Evolutionary conservation across 1,140 invertebrate genomes (phyloP), one percentile per base, ranked within the genome.

Genomic region (Polypedilum pembai): DNA sequence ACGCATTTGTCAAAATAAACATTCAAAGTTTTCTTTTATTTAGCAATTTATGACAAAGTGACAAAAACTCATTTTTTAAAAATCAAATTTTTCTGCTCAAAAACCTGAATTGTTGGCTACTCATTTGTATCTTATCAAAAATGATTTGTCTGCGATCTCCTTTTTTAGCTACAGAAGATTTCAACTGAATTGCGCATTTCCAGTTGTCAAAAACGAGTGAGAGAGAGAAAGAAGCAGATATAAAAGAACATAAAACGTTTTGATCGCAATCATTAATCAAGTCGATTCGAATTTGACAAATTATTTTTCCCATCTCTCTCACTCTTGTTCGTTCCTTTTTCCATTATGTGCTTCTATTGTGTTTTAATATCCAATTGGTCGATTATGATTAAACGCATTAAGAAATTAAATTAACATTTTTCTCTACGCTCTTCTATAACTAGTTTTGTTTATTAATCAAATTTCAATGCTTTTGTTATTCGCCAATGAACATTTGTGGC

Each of bases 231-330:
- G 24, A 33, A 33, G 24, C 24, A 33, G 24, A 33, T 33, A 33
- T 33, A 18, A 8, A 18, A 20, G 65, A 20, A 69, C 65, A 69
- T 69, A 69, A 69, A 69, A 69, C 65, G 65, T 69, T 69, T 69
- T 69, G 65, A 69, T 69, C 65, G 20, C 65, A 69, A 69, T 69
- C 65, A 69, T 69, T 69, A 69, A 69, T 69, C 65, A 69, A 69
- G 8, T 69, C 8, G 65, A 69, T 69, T 69, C 7, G 65, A 69
- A 69, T 21, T 69, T 69, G 65, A 69, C 65, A 69, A 69, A 69
- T 69, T 69, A 69, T 69, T 69, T 69, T 69, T 15, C 10, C 65
- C 7, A 69, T 69, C 65, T 69, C 17, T 69, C 18, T 69, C 10
- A 4, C n/a, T 56, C n/a, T 56, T 15, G 15, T 56, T 56, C n/a